Conservation (phyloP, 2,888 invertebrate species). For the Dioctria linearis region DNA sequence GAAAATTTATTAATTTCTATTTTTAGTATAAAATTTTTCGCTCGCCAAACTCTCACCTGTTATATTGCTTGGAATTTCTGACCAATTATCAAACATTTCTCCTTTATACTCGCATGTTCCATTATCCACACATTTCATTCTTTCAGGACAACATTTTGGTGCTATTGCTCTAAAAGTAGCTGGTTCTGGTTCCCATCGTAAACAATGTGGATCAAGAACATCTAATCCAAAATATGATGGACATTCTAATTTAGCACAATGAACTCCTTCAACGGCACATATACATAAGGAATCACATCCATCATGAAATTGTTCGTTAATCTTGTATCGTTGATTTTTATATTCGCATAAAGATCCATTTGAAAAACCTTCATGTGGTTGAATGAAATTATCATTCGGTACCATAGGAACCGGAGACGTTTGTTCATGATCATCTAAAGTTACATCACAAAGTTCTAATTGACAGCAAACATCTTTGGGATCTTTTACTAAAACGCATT, state of each 20-base stretch:
- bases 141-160: conserved; percentile 87
- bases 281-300: conserved; percentile 85
- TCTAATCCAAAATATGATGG: conserved; percentile 89
- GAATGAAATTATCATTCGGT: conserved; percentile 24
- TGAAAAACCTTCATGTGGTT: conserved; percentile 61
- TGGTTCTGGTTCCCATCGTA: conserved; percentile 89
- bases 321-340: conserved; percentile 66
- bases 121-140: conserved; percentile 84
- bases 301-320: conserved; percentile 85
- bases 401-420: conserved; percentile 63
- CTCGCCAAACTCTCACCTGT: conserved; percentile 70
- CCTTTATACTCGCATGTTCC: conserved; percentile 86
- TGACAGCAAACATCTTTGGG: conserved; percentile 89
- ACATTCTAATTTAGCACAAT: conserved; percentile 87
- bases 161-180: conserved; percentile 79
- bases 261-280: conserved; percentile 80
- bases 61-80: conserved; percentile 83
- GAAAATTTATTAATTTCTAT: not conserved
- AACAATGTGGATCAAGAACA: conserved; percentile 85
- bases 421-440: conserved; percentile 82
- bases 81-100: conserved; percentile 79
- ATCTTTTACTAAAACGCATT: conserved; percentile 87
- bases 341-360: conserved; percentile 67
- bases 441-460: conserved; percentile 88
- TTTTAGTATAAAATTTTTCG: conserved; percentile 27